Evolutionary conservation across 1,140 invertebrate genomes (phyloP), one percentile per base, ranked within the genome.

Genomic region (Lordiphosa mommai): DNA sequence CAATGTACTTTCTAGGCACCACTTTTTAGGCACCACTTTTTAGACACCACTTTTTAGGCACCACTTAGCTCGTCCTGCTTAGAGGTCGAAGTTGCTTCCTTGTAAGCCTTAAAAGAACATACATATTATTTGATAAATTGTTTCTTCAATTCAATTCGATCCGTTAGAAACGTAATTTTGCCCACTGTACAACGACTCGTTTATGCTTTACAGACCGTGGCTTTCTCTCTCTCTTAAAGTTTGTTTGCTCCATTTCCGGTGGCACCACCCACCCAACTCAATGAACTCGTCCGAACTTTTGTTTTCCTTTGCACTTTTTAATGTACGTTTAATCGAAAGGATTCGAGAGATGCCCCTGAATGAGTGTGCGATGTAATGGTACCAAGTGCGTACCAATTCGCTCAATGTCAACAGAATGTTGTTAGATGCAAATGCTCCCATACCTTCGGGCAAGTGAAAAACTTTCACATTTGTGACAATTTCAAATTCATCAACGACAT

Each of bases 401-500:
- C 77, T 72, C 79, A 84, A 84, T 84, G 77, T 77, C 77, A 77
- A 43, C 50, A 34, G 7, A 16, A 44, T 14, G 77, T 61, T 58
- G 52, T 77, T 68, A 77, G 76, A 84, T 77, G 76, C 55, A 77
- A 76, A 80, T 82, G 69, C 65, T n/a, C 29, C 8, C 9, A 33
- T 16, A n/a, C 20, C 23, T 49, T 68, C 49, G 59, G 58, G 67
- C 57, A 77, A 79, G 68, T 85, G 64, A 72, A 84, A 85, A 77
- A 85, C 67, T 77, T 85, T 82, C 72, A 72, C 68, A 77, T 82
- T 82, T 82, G 77, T 82, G 77, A 82, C 77, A 82, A 82, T 82
- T 82, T 82, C 77, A 82, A 82, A 82, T 82, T 82, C 77, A 82
- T 85, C 79, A 84, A 85, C 84, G 72, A 77, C 77, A 84, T 84